A percentile compares a stretch with the other conserved stretches of the same genome.
Evolutionary conservation across 2,113 vertebrate genomes (phyloP).

Genomic region (Sarotherodon lohbergeri): DNA sequence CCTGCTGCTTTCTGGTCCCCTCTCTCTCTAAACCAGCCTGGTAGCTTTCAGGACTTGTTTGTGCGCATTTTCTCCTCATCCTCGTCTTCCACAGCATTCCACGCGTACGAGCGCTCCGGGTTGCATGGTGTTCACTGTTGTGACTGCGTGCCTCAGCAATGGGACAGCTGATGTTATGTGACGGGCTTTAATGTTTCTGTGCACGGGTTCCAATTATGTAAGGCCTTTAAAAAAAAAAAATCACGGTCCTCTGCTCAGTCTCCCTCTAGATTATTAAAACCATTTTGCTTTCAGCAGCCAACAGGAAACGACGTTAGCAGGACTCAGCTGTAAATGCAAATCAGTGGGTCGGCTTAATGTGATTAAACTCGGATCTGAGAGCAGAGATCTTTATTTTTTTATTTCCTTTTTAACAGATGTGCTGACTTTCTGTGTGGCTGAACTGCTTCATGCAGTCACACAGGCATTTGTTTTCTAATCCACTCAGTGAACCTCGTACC

Average conservation of each 20-base stretch:
- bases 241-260: not conserved
- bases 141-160: not conserved
- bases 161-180: conserved; percentile 7
- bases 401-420: not conserved
- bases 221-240: not conserved
- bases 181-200: conserved; percentile 25
- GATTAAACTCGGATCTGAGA: conserved; percentile 22
- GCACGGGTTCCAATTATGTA: conserved; percentile 8
- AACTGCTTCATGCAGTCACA: not conserved
- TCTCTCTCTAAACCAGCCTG: conserved; percentile 21
- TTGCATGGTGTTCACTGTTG: not conserved
- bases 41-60: conserved; percentile 18
- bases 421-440: not conserved
- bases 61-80: not conserved
- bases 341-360: conserved; percentile 12
- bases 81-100: not conserved
- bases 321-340: conserved; percentile 36
- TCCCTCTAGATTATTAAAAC: conserved; percentile 30
- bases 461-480: not conserved
- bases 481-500: not conserved
- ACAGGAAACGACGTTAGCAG: not conserved
- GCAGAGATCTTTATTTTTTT: not conserved
- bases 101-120: not conserved
- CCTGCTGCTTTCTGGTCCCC: not conserved
- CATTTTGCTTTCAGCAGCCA: not conserved